These are phyloP conservation scores for Trypoxylon attenuatum DNA, from an alignment of 2,888 invertebrate species.

Conservation along the genomic window DNA sequence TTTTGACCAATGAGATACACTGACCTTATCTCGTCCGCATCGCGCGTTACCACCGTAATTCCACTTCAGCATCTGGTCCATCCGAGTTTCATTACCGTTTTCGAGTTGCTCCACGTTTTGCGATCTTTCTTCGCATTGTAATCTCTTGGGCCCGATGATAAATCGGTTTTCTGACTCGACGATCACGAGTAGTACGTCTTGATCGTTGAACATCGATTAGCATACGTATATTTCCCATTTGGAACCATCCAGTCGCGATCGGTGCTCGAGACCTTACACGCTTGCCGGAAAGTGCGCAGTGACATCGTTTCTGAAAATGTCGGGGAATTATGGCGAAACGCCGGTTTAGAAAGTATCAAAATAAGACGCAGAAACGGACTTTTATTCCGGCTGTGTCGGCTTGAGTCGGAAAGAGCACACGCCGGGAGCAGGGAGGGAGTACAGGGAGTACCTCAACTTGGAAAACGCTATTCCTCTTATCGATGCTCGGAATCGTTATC, in stretches of 20 bases:
- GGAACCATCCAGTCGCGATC: too few species aligned
- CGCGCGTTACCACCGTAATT: constrained; percentile 19
- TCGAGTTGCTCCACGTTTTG: not conserved
- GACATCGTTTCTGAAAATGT: not conserved
- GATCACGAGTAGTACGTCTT: too few species aligned
- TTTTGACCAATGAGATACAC: constrained; percentile 32
- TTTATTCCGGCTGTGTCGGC: not conserved
- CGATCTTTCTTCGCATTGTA: not conserved
- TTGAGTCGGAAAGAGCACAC: too few species aligned
- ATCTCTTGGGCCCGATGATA: constrained; percentile 11
- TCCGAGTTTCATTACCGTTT: not conserved
- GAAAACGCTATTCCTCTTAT: too few species aligned
- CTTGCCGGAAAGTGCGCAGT: not conserved
- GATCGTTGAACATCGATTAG: too few species aligned
- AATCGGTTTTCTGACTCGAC: too few species aligned
- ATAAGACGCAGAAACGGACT: not conserved
- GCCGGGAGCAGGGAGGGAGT: too few species aligned
- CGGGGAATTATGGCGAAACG: not conserved
- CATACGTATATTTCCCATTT: too few species aligned
- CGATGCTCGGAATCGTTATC: constrained; percentile 36
- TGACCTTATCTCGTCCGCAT: constrained; percentile 24
- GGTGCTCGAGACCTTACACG: too few species aligned
- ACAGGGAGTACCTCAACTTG: constrained; percentile 2
- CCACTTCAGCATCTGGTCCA: not conserved
- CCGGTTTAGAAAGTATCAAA: not conserved